Evolutionary conservation across 1,140 invertebrate species (phyloP).

Genomic region (Drosophila pachea): DNA sequence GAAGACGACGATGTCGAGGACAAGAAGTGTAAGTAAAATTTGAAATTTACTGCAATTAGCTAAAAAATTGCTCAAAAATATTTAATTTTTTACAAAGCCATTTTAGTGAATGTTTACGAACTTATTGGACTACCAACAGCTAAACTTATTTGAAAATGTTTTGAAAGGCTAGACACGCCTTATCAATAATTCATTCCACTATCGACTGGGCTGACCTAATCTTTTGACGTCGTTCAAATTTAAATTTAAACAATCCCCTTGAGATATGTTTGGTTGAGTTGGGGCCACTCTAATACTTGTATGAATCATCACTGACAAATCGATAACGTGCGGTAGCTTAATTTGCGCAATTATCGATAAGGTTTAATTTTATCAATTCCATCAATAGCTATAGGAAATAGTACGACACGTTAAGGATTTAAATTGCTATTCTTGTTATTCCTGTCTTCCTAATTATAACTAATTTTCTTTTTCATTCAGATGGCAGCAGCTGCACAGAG

Average conservation of each 20-base stretch:
- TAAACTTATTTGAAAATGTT: not conserved
- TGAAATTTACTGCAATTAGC: not conserved
- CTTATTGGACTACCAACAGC: not conserved
- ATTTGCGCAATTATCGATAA: too few relatives aligned
- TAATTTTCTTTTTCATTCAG: constrained; percentile 28
- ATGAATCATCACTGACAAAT: too few relatives aligned
- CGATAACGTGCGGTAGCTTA: too few relatives aligned
- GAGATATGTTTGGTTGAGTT: too few relatives aligned
- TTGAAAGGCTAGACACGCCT: not conserved
- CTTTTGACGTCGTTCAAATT: not conserved
- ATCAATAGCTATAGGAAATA: too few relatives aligned
- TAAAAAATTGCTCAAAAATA: too few relatives aligned
- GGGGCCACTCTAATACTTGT: too few relatives aligned
- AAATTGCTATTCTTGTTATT: too few relatives aligned
- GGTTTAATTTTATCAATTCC: too few relatives aligned
- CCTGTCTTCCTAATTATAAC: not conserved
- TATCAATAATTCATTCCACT: not conserved
- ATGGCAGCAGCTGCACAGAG: constrained; percentile 68
- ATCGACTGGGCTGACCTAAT: not conserved
- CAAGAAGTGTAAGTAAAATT: constrained; percentile 61
- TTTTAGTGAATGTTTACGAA: not conserved
- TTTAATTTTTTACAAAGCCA: not conserved
- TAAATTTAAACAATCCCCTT: too few relatives aligned
- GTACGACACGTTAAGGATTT: too few relatives aligned
- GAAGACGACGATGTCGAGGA: constrained; percentile 68